phyloP scores from a whole-genome alignment of 2,797 vertebrate species.

The Threskiornis aethiopicus region DNA sequence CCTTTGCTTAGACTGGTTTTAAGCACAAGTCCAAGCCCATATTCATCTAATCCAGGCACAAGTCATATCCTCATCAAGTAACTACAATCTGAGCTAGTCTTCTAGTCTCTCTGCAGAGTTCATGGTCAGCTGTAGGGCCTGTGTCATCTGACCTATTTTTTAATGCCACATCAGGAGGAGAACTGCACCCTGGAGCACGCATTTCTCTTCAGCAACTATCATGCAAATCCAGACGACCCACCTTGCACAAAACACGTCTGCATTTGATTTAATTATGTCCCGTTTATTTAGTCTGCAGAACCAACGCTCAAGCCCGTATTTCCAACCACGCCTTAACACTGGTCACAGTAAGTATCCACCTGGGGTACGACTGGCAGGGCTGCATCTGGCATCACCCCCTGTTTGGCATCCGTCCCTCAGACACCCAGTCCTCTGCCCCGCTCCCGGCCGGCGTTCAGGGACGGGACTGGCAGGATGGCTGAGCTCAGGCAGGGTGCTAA shows the following conservation, averaged over 20 bases:
- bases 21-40: neutral
- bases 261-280: neutral
- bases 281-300: neutral
- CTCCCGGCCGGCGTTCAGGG: accelerated
- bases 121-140: neutral
- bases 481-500: neutral
- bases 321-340: accelerated
- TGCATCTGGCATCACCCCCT: neutral
- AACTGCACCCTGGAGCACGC: accelerated
- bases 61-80: neutral
- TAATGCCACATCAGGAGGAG: neutral
- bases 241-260: neutral
- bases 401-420: neutral
- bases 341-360: neutral
- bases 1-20: neutral
- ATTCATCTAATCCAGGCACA: neutral
- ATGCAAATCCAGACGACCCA: neutral
- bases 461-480: neutral
- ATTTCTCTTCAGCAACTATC: neutral
- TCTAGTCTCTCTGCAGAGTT: neutral
- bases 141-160: neutral
- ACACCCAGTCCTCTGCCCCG: neutral
- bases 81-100: neutral
- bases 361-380: neutral
- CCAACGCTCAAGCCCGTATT: neutral